Conservation (phyloP, 2,113 vertebrate species). For the Antidorcas marsupialis region DNA sequence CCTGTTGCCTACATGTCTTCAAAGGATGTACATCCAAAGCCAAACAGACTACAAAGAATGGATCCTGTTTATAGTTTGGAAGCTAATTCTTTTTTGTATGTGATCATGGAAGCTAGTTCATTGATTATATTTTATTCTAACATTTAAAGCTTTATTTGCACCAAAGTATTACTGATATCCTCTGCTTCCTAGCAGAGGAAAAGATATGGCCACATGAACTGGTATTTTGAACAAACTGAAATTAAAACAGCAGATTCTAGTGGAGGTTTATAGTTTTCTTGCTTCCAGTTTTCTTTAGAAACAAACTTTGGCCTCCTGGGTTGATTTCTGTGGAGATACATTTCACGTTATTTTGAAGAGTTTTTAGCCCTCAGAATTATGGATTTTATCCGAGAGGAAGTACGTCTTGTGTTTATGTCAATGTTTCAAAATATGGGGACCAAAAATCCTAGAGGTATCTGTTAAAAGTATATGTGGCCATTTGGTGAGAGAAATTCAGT, state of each 20-base stretch:
- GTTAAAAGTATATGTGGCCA: conserved; percentile 28
- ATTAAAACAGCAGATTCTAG: neutral
- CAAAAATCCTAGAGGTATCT: neutral
- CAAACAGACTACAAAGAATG: neutral
- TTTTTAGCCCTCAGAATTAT: conserved; percentile 11
- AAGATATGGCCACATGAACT: neutral
- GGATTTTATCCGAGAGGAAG: neutral
- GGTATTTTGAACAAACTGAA: neutral
- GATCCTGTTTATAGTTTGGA: neutral
- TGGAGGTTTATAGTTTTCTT: neutral
- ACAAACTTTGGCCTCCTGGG: neutral
- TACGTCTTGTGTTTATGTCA: neutral
- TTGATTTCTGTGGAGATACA: conserved; percentile 26
- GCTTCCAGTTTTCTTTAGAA: neutral
- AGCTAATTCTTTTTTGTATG: neutral
- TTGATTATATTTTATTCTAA: neutral
- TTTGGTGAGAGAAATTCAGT: conserved; percentile 1
- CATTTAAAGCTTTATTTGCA: neutral
- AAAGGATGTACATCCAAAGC: neutral
- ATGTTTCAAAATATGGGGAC: conserved; percentile 3
- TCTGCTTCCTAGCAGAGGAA: neutral
- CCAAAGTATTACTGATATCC: neutral
- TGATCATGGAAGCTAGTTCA: neutral
- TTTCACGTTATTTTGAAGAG: conserved; percentile 21
- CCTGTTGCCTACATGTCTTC: neutral